Base-by-base conservation (phyloP, 1,140 invertebrate species). In the Ylistrum balloti region DNA sequence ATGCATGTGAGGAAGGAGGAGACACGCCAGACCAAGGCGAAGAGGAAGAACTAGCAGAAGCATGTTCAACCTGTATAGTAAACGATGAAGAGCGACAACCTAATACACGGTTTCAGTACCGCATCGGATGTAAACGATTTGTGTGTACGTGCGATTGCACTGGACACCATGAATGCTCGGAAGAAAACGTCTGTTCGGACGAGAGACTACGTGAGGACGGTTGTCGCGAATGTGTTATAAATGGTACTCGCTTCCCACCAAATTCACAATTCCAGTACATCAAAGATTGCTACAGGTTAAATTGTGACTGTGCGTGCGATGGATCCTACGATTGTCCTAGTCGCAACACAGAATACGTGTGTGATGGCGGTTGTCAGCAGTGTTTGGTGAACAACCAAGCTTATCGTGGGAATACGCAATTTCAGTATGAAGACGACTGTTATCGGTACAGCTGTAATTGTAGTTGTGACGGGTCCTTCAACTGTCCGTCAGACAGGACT, bases 381-480 rank as follows among this genome's bases (percentile, higher is more conserved):
- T 93, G 91, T 87, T 20, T 90, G 7, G 91, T 93, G 32, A 38
- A 92, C 33, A 74, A 85, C 20, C 56, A 88, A 28, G 38, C 90
- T 33, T 92, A 90, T 48, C 88, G 90, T n/a, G 85, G 88, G 33
- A 90, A 89, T 20, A 33, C 87, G 3, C 86, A 87, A n/a, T 94
- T 94, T 85, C 88, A 91, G 0, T 91, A 92, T 48, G 88, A 91
- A 1, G 90, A 94, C 32, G 92, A 91, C 0, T 94, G 93, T 86
- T 88, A 85, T 15, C 86, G 91, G n/a, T 93, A 91, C 89, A 56
- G 88, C 22, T 94, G 94, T 88, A 34, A 89, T 0, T 94, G 94
- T 85, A 92, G 89, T 7, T 94, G 93, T 88, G 91, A 93, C 90
- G 93, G 93, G 0, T 86, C 56, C 0, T 94, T 91, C 88, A 86